Evolutionary conservation across 1,140 invertebrate genomes (phyloP).

Genomic region (Penaeus indicus): DNA sequence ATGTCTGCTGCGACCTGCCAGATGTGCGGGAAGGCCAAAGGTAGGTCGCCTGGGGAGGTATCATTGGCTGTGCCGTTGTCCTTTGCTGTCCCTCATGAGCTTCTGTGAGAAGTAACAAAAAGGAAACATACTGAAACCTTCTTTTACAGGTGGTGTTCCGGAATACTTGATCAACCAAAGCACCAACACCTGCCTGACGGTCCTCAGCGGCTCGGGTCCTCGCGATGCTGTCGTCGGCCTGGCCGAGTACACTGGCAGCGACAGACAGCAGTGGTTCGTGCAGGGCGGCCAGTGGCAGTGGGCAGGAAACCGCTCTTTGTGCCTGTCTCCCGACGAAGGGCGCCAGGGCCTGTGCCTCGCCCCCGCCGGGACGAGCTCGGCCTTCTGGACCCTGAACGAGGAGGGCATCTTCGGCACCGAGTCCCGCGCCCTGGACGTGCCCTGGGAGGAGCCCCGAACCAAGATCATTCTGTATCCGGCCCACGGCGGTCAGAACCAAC

Average conservation of each 20-base stretch:
- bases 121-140: background rate
- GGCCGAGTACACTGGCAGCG: constrained; percentile 6
- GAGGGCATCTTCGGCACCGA: background rate
- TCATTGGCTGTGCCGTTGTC: background rate
- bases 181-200: constrained; percentile 41
- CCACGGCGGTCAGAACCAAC: constrained; percentile 21
- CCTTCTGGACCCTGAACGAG: background rate
- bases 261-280: constrained; percentile 36
- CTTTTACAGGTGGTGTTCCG: background rate
- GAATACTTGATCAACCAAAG: constrained; percentile 35
- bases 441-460: constrained; percentile 28
- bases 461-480: constrained; percentile 18
- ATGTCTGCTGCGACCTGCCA: too few relatives aligned
- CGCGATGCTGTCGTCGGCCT: constrained; percentile 21
- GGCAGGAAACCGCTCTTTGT: constrained; percentile 21
- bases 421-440: constrained; percentile 32
- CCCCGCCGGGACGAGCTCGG: too few relatives aligned
- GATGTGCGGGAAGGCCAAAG: too few relatives aligned
- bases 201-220: constrained; percentile 6
- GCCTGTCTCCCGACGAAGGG: background rate
- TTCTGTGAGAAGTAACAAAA: background rate
- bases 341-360: background rate
- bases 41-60: too few relatives aligned
- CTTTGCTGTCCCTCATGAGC: background rate
- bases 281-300: constrained; percentile 26